A percentile compares a stretch with the other conserved stretches of the same genome.
Conservation (phyloP, 1,140 invertebrate species). For the Neotoxoptera formosana region DNA sequence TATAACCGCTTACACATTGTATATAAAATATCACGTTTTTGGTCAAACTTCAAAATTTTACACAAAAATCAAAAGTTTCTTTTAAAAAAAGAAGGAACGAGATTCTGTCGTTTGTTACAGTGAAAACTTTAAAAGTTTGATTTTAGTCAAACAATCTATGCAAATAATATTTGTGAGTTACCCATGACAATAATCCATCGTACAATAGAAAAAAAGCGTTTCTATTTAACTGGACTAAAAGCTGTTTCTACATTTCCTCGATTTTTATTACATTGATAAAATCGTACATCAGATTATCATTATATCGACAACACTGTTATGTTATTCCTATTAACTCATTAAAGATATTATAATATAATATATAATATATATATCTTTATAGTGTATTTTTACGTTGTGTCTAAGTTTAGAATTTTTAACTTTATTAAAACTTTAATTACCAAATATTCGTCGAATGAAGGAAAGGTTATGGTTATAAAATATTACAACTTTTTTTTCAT, state of each 20-base stretch:
- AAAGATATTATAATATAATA: background rate
- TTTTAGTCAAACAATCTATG: background rate
- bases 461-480: background rate
- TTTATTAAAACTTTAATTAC: constrained; percentile 10
- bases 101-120: background rate
- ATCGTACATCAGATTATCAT: background rate
- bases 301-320: background rate
- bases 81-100: background rate
- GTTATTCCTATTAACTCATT: background rate
- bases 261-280: background rate
- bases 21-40: background rate
- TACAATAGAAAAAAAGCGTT: background rate
- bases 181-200: background rate
- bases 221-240: background rate
- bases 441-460: background rate
- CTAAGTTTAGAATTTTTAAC: background rate
- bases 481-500: background rate
- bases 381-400: background rate
- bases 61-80: background rate
- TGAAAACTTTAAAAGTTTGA: background rate
- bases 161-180: background rate
- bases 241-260: background rate
- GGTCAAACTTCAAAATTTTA: background rate
- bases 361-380: background rate
- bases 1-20: background rate